phyloP scores from a whole-genome alignment of 2,888 invertebrate species.

The Dynastes tityus region DNA sequence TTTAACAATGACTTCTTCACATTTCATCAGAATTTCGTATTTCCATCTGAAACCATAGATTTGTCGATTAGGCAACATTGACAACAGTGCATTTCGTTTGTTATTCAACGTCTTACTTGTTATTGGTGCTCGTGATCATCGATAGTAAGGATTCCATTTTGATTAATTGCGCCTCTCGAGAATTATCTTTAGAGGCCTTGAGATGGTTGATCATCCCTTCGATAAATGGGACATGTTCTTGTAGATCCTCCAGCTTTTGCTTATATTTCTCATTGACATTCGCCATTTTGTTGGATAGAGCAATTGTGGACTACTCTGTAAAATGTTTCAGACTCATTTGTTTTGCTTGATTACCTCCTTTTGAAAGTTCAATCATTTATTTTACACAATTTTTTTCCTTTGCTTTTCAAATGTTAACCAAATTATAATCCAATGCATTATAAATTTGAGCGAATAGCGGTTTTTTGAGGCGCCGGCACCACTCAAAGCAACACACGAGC shows the following conservation, averaged over 20 bases:
- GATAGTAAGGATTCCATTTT: slow-evolving; percentile 78
- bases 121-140: slow-evolving; percentile 76
- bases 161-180: slow-evolving; percentile 75
- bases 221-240: slow-evolving; percentile 82
- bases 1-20: slow-evolving; percentile 80
- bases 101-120: slow-evolving; percentile 72
- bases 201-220: slow-evolving; percentile 79
- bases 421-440: no score
- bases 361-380: no score
- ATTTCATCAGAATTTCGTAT: slow-evolving; percentile 79
- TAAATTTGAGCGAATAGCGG: no score
- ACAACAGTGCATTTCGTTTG: neutral
- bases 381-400: no score
- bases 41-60: slow-evolving; percentile 74
- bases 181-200: slow-evolving; percentile 72
- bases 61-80: neutral
- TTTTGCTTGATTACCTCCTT: no score
- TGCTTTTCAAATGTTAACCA: no score
- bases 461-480: no score
- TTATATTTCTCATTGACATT: slow-evolving; percentile 72
- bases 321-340: no score
- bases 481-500: no score
- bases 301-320: no score
- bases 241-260: slow-evolving; percentile 77
- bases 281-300: slow-evolving; percentile 59